Base-by-base conservation (phyloP, 2,888 invertebrate genomes). In the Epinotia ramella region DNA sequence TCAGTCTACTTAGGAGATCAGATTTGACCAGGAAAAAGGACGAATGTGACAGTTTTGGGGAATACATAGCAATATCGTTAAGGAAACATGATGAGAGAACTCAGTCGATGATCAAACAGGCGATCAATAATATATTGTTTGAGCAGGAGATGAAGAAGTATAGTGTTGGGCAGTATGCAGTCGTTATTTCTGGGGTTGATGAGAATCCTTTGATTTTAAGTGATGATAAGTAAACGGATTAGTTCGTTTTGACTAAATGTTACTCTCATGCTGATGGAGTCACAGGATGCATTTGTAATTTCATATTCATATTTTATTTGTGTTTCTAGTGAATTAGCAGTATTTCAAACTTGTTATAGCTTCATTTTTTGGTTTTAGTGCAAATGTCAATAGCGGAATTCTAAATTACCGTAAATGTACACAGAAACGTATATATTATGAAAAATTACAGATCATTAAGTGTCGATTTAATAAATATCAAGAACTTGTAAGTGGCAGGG, bases 141-240 rank as follows among this genome's bases (percentile, higher is more conserved):
- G 94, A 94, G 74, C 93, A 93, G 69, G 94, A 94, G 78, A 94
- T 94, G 93, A 92, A 92, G 80, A 92, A 90, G 71, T 94, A 91
- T 68, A 88, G 81, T 49, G 76, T 80, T 2, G 82, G 84, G 2
- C 88, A 89, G 73, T 91, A 89, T 49, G 84, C 87, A 0, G 87
- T 90, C 0, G 84, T 89, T 0, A 77, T 89, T 6, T 73, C 87
- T 1, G 86, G 82, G 0, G 80, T 84, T 2, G 91, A 91, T 20
- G 90, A 90, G 69, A 93, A 93, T 62, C 92, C 92, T 0, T 78
- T 92, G 2, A 85, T 88, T 24, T 77, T 90, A 16, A 84, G 85
- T 13, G 89, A 89, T 24, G 66, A 68, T 59, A 71, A 71, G 3
- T 67, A 66, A 57, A 16, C 16, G 16, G 16, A 16, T n/a, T 16